A percentile compares a stretch with the other conserved stretches of the same genome.
Evolutionary conservation across 2,888 invertebrate species (phyloP).

Genomic region (Mimas tiliae): DNA sequence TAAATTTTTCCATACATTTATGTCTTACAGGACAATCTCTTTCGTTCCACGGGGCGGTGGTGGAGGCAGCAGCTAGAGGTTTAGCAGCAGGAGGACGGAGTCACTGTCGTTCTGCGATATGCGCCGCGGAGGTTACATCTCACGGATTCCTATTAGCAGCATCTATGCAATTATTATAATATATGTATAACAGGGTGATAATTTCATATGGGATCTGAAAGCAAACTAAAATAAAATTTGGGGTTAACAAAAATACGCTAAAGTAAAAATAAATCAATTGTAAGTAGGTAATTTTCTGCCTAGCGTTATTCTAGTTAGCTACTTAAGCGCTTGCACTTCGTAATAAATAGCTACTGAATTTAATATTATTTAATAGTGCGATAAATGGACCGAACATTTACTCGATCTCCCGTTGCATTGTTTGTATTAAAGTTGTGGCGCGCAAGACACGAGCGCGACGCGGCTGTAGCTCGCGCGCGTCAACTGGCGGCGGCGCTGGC

Average conservation of each 20-base stretch:
- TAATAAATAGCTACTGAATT: no score
- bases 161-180: slow-evolving; percentile 48
- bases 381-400: no score
- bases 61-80: slow-evolving; percentile 74
- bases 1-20: no score
- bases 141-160: not conserved
- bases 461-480: slow-evolving; percentile 92
- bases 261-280: no score
- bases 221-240: no score
- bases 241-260: no score
- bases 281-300: no score
- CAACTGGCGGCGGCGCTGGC: slow-evolving; percentile 94
- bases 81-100: slow-evolving; percentile 67
- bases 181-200: not conserved
- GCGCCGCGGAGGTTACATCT: slow-evolving; percentile 89
- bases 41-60: slow-evolving; percentile 77
- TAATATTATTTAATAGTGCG: no score
- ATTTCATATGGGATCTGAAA: no score
- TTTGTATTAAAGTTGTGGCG: slow-evolving; percentile 91
- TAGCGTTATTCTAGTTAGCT: no score
- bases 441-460: slow-evolving; percentile 94
- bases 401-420: not conserved
- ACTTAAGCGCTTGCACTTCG: no score
- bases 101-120: slow-evolving; percentile 88
- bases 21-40: slow-evolving; percentile 86